Evolutionary conservation across 1,140 invertebrate species (phyloP).

Genomic region (Elysia chlorotica): DNA sequence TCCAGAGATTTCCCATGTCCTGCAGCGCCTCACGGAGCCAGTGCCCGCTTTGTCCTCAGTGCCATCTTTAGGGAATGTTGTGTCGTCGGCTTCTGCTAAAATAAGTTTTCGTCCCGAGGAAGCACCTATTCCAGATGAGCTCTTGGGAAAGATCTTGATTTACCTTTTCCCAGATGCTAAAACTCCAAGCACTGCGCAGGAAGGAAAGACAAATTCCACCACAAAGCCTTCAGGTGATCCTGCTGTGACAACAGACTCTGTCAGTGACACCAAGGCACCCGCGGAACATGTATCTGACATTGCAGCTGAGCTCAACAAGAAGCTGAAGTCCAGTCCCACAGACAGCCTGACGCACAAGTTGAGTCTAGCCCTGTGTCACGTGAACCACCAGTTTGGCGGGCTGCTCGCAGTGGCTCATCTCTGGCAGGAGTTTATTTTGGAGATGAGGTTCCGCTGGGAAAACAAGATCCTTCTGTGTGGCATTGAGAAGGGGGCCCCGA

Average conservation of each 20-base stretch:
- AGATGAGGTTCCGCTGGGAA: conserved; percentile 89
- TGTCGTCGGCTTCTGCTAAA: conserved; percentile 48
- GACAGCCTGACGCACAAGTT: conserved; percentile 85
- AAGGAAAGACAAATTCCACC: background rate
- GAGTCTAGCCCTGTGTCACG: conserved; percentile 78
- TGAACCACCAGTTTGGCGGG: conserved; percentile 80
- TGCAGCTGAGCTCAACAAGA: conserved; percentile 46
- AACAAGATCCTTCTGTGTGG: conserved; percentile 79
- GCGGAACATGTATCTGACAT: conserved; percentile 19
- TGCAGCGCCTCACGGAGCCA: conserved; percentile 63
- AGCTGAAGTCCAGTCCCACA: conserved; percentile 74
- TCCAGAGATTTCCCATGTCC: conserved; percentile 60
- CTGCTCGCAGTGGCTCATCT: conserved; percentile 81
- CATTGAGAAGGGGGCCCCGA: conserved; percentile 71
- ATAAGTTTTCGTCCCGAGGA: conserved; percentile 61
- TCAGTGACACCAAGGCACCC: conserved; percentile 12
- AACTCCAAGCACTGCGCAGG: conserved; percentile 49
- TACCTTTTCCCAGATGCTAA: conserved; percentile 90
- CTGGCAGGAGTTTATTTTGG: conserved; percentile 90
- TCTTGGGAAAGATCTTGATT: conserved; percentile 74
- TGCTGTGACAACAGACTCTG: background rate
- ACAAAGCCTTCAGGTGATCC: background rate
- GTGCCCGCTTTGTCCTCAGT: conserved; percentile 46
- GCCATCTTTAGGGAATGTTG: conserved; percentile 47
- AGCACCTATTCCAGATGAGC: conserved; percentile 77